phyloP scores from a whole-genome alignment of 2,888 invertebrate genomes.

The Drosophila subsilvestris region DNA sequence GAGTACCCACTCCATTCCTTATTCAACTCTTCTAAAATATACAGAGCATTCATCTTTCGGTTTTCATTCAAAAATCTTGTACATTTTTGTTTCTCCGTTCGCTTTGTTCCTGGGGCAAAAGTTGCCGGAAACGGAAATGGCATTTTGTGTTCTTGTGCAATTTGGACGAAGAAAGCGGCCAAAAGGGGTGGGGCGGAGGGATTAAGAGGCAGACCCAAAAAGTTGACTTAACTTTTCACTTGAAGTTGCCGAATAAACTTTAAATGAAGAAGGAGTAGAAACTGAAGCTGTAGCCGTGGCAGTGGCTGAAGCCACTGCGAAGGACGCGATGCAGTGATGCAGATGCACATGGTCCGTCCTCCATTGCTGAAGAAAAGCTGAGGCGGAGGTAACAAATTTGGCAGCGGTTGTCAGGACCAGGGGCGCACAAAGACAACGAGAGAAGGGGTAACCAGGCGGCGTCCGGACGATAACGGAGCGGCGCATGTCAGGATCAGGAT shows the following conservation, averaged over 20 bases:
- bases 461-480: constrained; percentile 47
- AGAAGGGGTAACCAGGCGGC: constrained; percentile 30
- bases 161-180: constrained; percentile 2
- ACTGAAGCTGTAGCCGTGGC: neutral
- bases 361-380: constrained; percentile 4
- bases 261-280: constrained; percentile 52
- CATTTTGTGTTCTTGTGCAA: constrained; percentile 66
- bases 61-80: constrained; percentile 1
- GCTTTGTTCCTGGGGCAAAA: constrained; percentile 54
- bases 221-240: constrained; percentile 78
- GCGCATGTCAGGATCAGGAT: constrained; percentile 67
- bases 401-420: constrained; percentile 70
- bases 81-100: constrained; percentile 51
- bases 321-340: constrained; percentile 61
- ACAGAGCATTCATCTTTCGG: constrained; percentile 18
- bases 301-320: constrained; percentile 20
- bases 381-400: constrained; percentile 56
- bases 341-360: constrained; percentile 56
- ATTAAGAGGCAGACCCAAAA: constrained; percentile 13
- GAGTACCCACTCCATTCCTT: neutral
- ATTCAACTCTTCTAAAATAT: neutral
- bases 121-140: constrained; percentile 78
- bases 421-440: constrained; percentile 48
- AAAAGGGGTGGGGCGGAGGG: constrained; percentile 1
- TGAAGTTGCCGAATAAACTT: constrained; percentile 76